These are phyloP conservation scores for Microplitis demolitor DNA, from an alignment of 1,140 invertebrate species.

Conservation along the genomic window DNA sequence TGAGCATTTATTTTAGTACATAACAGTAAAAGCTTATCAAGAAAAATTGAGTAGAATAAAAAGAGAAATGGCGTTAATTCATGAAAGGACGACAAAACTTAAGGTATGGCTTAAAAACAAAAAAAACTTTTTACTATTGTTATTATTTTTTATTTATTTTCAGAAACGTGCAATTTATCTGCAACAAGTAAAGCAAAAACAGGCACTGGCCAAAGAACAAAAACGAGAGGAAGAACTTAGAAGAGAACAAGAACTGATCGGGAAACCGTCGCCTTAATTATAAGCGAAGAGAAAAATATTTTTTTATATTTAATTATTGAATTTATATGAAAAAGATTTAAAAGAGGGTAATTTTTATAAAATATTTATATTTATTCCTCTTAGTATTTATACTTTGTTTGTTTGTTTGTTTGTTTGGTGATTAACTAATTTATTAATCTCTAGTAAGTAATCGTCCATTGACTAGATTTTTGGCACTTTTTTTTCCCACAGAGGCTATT, in stretches of 20 bases:
- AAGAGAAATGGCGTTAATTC: conserved; percentile 52
- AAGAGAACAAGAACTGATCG: conserved; percentile 50
- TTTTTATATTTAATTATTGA: not conserved
- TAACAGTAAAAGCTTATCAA: conserved; percentile 50
- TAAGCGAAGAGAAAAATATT: not conserved
- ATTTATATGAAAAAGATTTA: too few species aligned
- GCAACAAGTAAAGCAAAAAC: conserved; percentile 55
- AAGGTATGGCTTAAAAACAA: conserved; percentile 42
- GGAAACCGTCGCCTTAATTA: conserved; percentile 32
- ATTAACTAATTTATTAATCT: not conserved
- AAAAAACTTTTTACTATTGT: too few species aligned
- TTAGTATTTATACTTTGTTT: not conserved
- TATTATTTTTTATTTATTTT: not conserved
- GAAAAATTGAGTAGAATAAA: conserved; percentile 52
- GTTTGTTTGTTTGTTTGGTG: not conserved
- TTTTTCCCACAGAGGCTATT: conserved; percentile 80
- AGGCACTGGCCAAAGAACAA: conserved; percentile 47
- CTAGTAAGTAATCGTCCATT: conserved; percentile 55
- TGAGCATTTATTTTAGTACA: conserved; percentile 34
- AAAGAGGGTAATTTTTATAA: too few species aligned
- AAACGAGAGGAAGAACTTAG: conserved; percentile 48
- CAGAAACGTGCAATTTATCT: conserved; percentile 55
- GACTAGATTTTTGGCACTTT: conserved; percentile 40
- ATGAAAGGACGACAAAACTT: conserved; percentile 51
- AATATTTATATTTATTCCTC: too few species aligned